These are phyloP conservation scores for Syrmaticus mikado DNA, from an alignment of 2,113 vertebrate genomes.

Conservation along the genomic window DNA sequence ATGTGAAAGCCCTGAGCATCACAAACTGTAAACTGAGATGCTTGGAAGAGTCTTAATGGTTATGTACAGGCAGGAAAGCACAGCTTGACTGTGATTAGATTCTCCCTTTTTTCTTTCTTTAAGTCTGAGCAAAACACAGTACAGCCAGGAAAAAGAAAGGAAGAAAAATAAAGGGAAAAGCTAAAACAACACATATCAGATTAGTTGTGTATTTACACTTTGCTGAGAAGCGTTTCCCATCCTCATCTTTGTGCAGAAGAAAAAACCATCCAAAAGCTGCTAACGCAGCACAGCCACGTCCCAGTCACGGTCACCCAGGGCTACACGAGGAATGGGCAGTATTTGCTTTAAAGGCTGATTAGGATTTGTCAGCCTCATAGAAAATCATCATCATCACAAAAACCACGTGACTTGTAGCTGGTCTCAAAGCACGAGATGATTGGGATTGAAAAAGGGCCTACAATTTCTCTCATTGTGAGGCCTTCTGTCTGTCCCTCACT, in stretches of 20 bases:
- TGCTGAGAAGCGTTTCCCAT: not conserved
- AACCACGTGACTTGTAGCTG: accelerated
- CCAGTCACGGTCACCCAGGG: accelerated
- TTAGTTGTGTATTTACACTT: slow-evolving; percentile 18
- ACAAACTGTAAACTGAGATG: not conserved
- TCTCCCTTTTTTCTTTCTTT: not conserved
- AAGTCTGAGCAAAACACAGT: not conserved
- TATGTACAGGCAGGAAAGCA: not conserved
- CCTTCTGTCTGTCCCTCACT: not conserved
- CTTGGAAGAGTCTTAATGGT: slow-evolving; percentile 21
- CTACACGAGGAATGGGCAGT: not conserved
- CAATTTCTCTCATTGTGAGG: not conserved
- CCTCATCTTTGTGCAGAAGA: not conserved
- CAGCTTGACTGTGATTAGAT: slow-evolving; percentile 9
- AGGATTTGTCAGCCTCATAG: not conserved
- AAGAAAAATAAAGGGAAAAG: not conserved
- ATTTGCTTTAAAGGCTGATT: not conserved
- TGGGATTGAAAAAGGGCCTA: not conserved
- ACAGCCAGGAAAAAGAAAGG: not conserved
- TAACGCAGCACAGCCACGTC: not conserved
- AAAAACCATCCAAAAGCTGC: not conserved
- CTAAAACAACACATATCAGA: not conserved
- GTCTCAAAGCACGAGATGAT: not conserved
- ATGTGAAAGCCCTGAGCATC: not conserved
- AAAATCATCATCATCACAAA: not conserved